Evolutionary conservation across 2,797 vertebrate species (phyloP).

Genomic region (Galago senegalensis): DNA sequence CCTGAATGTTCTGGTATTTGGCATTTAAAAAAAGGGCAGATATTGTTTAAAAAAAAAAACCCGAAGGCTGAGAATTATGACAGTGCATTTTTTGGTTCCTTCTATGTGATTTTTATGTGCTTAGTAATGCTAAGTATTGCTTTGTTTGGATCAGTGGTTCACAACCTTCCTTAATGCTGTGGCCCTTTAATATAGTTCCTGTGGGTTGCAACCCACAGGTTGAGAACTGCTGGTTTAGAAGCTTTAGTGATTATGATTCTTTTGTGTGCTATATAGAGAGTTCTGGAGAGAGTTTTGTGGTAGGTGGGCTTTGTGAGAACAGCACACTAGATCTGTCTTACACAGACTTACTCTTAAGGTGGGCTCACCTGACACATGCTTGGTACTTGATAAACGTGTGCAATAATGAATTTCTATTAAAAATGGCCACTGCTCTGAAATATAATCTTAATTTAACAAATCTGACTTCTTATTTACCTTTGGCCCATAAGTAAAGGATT

Average conservation of each 20-base stretch:
- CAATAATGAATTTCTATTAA: neutral
- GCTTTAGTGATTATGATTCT: neutral
- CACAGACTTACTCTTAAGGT: neutral
- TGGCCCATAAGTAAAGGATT: neutral
- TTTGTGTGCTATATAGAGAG: neutral
- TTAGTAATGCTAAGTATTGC: neutral
- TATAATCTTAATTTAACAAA: neutral
- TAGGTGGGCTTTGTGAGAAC: neutral
- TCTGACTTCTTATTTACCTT: neutral
- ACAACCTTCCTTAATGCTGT: no score
- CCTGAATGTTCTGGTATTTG: neutral
- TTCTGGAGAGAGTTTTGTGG: neutral
- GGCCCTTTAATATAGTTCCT: no score
- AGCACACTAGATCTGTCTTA: neutral
- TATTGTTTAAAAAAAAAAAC: neutral
- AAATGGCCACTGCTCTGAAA: neutral
- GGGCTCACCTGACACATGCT: neutral
- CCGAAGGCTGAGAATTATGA: neutral
- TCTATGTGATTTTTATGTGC: neutral
- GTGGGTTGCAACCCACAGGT: no score
- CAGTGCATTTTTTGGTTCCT: neutral
- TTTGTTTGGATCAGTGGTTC: neutral
- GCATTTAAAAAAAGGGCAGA: neutral
- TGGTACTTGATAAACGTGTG: neutral
- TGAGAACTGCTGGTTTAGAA: no score